Percentiles rank a stretch among this genome's conserved stretches.
These are phyloP conservation scores for Sylvia atricapilla DNA, from an alignment of 2,113 vertebrate genomes.

Conservation along the genomic window DNA sequence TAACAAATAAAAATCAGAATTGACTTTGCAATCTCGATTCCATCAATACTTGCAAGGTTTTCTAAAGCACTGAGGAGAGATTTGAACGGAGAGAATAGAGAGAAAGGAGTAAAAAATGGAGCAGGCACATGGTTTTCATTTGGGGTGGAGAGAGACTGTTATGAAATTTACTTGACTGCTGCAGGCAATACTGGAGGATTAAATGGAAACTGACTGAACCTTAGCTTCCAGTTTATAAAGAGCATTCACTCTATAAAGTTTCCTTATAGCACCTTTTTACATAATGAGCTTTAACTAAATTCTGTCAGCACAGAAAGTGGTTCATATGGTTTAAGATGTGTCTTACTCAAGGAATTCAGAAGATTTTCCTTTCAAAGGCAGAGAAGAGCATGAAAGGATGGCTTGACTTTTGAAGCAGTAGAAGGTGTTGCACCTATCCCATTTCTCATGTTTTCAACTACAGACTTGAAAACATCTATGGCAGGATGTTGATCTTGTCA, in stretches of 20 bases:
- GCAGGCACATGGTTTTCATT: constrained; percentile 74
- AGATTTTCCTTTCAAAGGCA: constrained; percentile 49
- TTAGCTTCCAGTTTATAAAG: constrained; percentile 57
- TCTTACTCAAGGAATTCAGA: constrained; percentile 41
- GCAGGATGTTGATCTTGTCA: background rate
- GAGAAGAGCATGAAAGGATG: background rate
- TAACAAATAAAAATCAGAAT: constrained; percentile 31
- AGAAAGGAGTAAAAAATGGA: background rate
- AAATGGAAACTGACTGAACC: constrained; percentile 71
- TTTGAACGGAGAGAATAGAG: background rate
- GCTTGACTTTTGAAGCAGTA: background rate
- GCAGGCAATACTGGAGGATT: constrained; percentile 69
- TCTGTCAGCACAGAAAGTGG: constrained; percentile 60
- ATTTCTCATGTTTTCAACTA: background rate
- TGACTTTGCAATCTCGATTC: background rate
- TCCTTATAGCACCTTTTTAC: constrained; percentile 66
- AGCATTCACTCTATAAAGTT: constrained; percentile 69
- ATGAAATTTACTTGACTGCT: constrained; percentile 64
- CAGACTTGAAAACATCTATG: background rate
- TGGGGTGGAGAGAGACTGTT: constrained; percentile 32
- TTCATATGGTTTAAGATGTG: constrained; percentile 61
- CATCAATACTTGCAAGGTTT: constrained; percentile 16
- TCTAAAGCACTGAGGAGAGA: constrained; percentile 43
- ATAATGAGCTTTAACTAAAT: constrained; percentile 70
- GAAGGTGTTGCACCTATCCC: background rate